Base-by-base conservation (phyloP, 2,797 vertebrate genomes). In the Sebastes nivosus region DNA sequence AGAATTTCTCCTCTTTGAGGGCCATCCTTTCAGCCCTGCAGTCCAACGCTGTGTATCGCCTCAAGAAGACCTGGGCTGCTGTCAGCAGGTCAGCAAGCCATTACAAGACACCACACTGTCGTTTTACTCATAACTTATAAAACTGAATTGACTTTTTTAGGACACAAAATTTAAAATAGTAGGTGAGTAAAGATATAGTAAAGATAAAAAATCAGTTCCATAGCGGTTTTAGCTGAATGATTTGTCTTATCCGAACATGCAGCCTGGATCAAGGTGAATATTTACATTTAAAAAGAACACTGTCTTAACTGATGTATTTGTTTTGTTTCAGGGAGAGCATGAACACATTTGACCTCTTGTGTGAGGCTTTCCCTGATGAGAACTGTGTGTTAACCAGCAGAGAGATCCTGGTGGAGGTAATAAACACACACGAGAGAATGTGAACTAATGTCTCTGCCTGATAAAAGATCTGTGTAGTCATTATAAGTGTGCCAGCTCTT, bases 1-100 rank as follows among this genome's bases (percentile, higher is more conserved):
- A 96, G 80, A 98, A 98, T 63, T 97, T 98, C 93, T 98, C 97
- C 2, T 98, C 97, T 7, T 73, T 98, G 69, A 92, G 94, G 7
- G 97, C 97, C 50, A 96, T 98, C 82, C 94, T 98, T 6, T 98
- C 97, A 0, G 97, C 97, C 5, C 95, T 98, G 72, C 97, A 97
- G 88, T 98, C 97, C 63, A 96, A 95, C 7, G 95, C 97, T 5
- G 93, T 98, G 71, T 97, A 97, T 85, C 93, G 97, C 54, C 96
- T 98, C 20, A 98, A 97, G 89, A 96, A 94, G 85, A 97, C 97
- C 57, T 98, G 97, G 97, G 89, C 91, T 0, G 89, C 92, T 8
- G 95, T 96, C 77, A 92, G 87, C 94, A 96, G 93, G 96, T 96
- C 75, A 75, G 88, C 20, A 52, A 24, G 18, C 27, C 0, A 5